These are phyloP conservation scores for Tenebrosternarchus preto DNA, from an alignment of 2,113 vertebrate genomes.

Conservation along the genomic window DNA sequence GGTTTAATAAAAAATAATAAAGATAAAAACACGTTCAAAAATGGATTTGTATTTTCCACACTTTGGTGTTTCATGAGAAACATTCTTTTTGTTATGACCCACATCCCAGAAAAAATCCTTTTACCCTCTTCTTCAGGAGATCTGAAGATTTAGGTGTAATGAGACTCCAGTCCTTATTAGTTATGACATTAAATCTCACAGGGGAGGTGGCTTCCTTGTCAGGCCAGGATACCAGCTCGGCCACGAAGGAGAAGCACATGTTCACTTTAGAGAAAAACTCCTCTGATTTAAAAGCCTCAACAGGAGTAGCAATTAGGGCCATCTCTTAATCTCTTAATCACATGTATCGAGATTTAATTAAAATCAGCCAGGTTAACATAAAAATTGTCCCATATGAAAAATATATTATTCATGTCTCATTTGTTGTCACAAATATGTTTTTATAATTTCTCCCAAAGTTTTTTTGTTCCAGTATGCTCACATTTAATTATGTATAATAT, in stretches of 20 bases:
- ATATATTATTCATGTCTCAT: too few species aligned
- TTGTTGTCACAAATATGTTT: too few species aligned
- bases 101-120: not conserved
- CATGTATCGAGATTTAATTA: not conserved
- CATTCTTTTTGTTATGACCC: not conserved
- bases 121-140: not conserved
- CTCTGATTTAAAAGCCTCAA: not conserved
- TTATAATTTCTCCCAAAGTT: too few species aligned
- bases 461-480: too few species aligned
- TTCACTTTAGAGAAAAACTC: conserved; percentile 5
- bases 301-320: not conserved
- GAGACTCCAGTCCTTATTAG: conserved; percentile 3
- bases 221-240: not conserved
- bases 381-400: too few species aligned
- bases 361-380: too few species aligned
- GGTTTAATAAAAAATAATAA: not conserved
- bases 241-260: not conserved
- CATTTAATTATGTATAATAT: too few species aligned
- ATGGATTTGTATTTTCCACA: not conserved
- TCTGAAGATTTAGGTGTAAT: not conserved
- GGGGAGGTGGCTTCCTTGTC: not conserved
- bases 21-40: too few species aligned
- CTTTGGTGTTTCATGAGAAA: not conserved
- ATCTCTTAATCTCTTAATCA: not conserved
- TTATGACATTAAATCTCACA: not conserved